Conservation (phyloP, 1,140 invertebrate species). For the Drosophila seguyi region DNA sequence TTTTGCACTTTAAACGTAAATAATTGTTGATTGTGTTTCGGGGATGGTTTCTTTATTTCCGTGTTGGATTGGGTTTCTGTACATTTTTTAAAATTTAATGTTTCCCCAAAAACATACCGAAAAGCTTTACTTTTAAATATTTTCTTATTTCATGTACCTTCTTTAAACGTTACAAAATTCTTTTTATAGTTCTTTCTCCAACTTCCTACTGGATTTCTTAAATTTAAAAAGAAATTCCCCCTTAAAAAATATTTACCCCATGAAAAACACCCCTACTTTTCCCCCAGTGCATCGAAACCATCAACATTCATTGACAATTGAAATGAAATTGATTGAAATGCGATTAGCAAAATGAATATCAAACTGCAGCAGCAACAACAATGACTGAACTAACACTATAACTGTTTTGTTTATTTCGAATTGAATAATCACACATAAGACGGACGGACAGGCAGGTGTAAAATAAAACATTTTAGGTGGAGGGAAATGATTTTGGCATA, state of each 20-base stretch:
- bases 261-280: not conserved
- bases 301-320: slow-evolving; percentile 59
- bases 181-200: not conserved
- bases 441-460: slow-evolving; percentile 31
- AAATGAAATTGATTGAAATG: slow-evolving; percentile 79
- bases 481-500: slow-evolving; percentile 51
- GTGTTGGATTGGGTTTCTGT: not conserved
- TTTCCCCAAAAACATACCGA: not conserved
- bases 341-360: slow-evolving; percentile 76
- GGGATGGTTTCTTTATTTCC: not conserved
- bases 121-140: too few relatives aligned
- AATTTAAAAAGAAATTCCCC: not conserved
- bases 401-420: slow-evolving; percentile 47
- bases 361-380: slow-evolving; percentile 46
- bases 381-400: slow-evolving; percentile 31
- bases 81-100: not conserved
- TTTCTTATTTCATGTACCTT: too few relatives aligned
- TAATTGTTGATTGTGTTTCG: not conserved
- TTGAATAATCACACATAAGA: slow-evolving; percentile 71
- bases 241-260: too few relatives aligned
- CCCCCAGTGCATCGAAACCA: slow-evolving; percentile 16
- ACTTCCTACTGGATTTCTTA: too few relatives aligned
- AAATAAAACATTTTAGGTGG: slow-evolving; percentile 8
- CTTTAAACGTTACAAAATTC: not conserved
- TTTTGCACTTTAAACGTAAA: not conserved